Evolutionary conservation across 2,888 invertebrate species (phyloP), one percentile per base, ranked within the genome.

Genomic region (Patella pellucida): DNA sequence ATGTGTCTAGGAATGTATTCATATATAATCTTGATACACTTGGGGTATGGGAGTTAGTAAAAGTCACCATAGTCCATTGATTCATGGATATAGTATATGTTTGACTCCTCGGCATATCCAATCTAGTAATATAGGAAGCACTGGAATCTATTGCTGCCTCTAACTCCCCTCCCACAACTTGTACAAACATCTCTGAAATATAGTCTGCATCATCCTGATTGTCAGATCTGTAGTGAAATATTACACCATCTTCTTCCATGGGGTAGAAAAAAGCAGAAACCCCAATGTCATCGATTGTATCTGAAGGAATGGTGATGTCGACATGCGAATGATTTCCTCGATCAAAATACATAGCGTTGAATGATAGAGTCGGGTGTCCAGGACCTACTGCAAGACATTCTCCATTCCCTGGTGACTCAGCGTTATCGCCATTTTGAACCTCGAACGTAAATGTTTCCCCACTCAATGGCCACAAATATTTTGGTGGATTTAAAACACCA

Each of bases 331-430:
- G 19, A 16, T 1, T 7, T 16, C n/a, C n/a, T n/a, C 15, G 15
- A 62, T 62, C 62, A 19, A 62, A 62, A 62, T 62, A 62, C 62
- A 62, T 62, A 19, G 62, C 62, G 11, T n/a, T 19, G 19, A 62
- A 62, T 1, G n/a, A 19, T 9, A 62, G 62, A 7, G n/a, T n/a
- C 1, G 62, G 62, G 12, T 62, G 62, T 19, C 16, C 16, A 19
- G 62, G 62, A 11, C 62, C 62, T 19, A 62, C 62, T 19, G 5
- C 19, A 19, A 62, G 19, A 19, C 62, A 62, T 19, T 62, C 62
- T 11, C n/a, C 19, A 19, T n/a, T 19, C 0, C 1, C 9, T 15
- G 62, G 62, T 19, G 12, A 19, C 19, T 19, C 2, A 11, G 7
- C 62, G 5, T 62, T 19, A 2, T 12, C 9, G 19, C 19, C 19